Evolutionary conservation across 2,888 invertebrate genomes (phyloP), one percentile per base, ranked within the genome.

Genomic region (Ptychoptera albimana): DNA sequence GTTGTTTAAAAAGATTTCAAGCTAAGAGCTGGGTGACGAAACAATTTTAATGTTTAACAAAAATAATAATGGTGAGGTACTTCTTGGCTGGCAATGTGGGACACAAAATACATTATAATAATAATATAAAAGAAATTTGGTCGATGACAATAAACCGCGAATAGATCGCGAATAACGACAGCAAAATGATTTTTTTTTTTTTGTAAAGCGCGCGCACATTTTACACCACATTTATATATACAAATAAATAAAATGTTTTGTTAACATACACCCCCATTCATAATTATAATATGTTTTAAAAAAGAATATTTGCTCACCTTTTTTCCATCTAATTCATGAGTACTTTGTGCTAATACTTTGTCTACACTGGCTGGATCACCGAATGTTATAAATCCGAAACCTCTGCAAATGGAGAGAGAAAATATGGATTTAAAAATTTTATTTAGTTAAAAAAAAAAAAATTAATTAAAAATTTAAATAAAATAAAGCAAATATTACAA

Each of bases 301-400:
- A 40, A 32, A 42, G 39, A 40, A 36, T 40, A 13, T 32, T 51
- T 60, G 67, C 75, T 77, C 75, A 96, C 96, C 89, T 94, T 94
- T 82, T 97, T 97, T 67, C 94, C 93, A 73, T 98, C 97, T 75
- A 98, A 79, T 75, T 96, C 94, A 73, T 98, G 98, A 69, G 88
- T 89, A 71, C 88, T 86, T 75, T 91, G 88, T 68, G 88, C 86
- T 77, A 98, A 82, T 69, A 98, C 96, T 79, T 96, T 94, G 77
- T 97, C 96, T 77, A 97, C 94, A 74, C 92, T 87, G 72, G 85
- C 78, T 64, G 96, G 86, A 73, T 97, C 96, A 70, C 87, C 85
- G 74, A 96, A 98, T 70, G 97, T 98, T 74, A 98, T 93, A 78
- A 98, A 98, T 64, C 98, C 98, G 70, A 98, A 98, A 65, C 97